Conservation (phyloP, 2,888 invertebrate genomes). For the Heliconius erato region DNA sequence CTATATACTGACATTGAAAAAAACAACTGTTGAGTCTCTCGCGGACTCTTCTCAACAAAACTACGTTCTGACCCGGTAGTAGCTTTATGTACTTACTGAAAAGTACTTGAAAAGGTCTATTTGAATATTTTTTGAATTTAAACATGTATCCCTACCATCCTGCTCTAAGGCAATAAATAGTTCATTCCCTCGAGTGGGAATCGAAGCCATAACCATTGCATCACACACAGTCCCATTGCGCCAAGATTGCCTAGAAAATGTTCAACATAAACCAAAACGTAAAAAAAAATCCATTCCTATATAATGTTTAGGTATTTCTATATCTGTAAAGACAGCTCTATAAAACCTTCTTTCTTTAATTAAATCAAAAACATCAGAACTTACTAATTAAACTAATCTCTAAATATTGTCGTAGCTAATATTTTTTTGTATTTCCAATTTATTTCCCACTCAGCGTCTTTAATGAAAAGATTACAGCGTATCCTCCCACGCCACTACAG, state of each 20-base stretch:
- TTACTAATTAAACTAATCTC: conserved; percentile 29
- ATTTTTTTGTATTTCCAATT: conserved; percentile 28
- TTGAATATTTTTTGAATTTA: no score
- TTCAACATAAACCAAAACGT: neutral
- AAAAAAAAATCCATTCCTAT: no score
- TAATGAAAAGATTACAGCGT: conserved; percentile 34
- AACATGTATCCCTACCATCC: no score
- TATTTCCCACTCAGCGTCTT: conserved; percentile 20
- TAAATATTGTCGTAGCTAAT: conserved; percentile 28
- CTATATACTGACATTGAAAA: neutral
- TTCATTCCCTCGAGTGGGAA: neutral
- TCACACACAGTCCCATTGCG: no score
- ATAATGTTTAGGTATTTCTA: no score
- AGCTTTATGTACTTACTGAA: no score
- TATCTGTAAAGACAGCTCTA: neutral
- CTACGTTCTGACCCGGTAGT: no score
- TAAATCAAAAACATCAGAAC: neutral
- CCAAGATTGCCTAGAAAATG: neutral
- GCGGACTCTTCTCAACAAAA: no score
- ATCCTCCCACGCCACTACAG: conserved; percentile 26
- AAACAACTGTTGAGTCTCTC: neutral
- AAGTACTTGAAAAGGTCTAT: no score
- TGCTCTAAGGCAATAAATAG: no score
- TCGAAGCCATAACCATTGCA: neutral
- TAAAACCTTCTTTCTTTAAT: neutral